Evolutionary conservation across 2,113 vertebrate genomes (phyloP), one percentile per base, ranked within the genome.

Genomic region (Colistium nudipinnis): DNA sequence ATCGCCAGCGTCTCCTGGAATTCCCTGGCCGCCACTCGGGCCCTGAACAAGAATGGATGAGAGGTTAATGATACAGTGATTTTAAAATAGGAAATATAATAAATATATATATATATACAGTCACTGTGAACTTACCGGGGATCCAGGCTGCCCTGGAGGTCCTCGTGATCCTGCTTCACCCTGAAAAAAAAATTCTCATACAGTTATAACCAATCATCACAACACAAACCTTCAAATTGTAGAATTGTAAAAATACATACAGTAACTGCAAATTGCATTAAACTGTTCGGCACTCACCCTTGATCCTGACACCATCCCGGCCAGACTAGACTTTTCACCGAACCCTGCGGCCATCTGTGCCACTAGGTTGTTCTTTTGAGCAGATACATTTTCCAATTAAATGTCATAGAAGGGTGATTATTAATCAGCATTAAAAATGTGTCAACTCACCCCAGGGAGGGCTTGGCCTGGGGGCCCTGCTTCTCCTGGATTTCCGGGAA

Each of bases 141-240:
- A 31, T 70, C 98, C 98, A 31, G 91, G 43, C 11, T 88, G 44
- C 65, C 98, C 98, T 41, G 94, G 94, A 82, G 93, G 93, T 83
- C 98, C 98, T 87, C 98, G 93, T 74, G 95, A 87, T 89, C 98
- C 98, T 49, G 94, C 57, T 73, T 97, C 96, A 84, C 98, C 98
- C 98, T 99, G 81, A 57, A 79, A 81, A 0, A 48, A 2, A 7
- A 35, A 47, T 2, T n/a, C 33, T 48, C 12, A 49, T 7, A 27
- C 14, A 61, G n/a, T n/a, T n/a, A n/a, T n/a, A n/a, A n/a, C n/a
- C n/a, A n/a, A n/a, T n/a, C n/a, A n/a, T n/a, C n/a, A n/a, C n/a
- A n/a, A n/a, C n/a, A n/a, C n/a, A n/a, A n/a, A n/a, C n/a, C n/a
- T n/a, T n/a, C n/a, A n/a, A n/a, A n/a, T n/a, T n/a, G n/a, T n/a